These are phyloP conservation scores for Mixornis gularis DNA, from an alignment of 2,113 vertebrate species.

Conservation along the genomic window DNA sequence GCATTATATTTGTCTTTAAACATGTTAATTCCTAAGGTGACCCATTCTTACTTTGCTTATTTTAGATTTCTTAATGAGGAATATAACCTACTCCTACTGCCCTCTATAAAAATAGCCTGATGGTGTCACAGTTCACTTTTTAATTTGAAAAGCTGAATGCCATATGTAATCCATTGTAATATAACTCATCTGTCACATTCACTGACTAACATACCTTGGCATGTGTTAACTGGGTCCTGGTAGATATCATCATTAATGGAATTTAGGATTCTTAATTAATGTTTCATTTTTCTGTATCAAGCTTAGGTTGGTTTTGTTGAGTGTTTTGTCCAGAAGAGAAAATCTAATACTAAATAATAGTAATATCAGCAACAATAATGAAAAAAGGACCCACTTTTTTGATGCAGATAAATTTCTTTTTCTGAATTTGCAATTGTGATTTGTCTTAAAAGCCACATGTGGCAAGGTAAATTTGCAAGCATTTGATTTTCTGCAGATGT, in stretches of 20 bases:
- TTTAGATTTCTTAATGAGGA: conserved; percentile 10
- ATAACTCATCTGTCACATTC: not conserved
- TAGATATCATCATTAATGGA: not conserved
- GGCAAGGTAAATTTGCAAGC: not conserved
- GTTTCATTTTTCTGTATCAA: not conserved
- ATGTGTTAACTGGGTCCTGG: not conserved
- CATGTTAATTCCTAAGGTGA: not conserved
- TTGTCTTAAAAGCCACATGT: not conserved
- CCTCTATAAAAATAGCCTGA: not conserved
- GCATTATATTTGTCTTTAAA: not conserved
- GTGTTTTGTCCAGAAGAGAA: not conserved
- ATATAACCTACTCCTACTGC: not conserved
- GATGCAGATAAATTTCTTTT: not conserved
- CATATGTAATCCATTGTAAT: not conserved
- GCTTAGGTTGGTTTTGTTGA: not conserved
- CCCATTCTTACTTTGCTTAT: conserved; percentile 24
- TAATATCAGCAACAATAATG: not conserved
- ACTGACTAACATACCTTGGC: not conserved
- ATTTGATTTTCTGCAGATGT: not conserved
- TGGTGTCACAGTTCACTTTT: not conserved
- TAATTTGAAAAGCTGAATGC: conserved; percentile 9
- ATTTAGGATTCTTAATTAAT: not conserved
- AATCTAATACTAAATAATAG: not conserved
- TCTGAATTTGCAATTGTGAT: not conserved
- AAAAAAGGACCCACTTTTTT: not conserved